Evolutionary conservation across 2,888 invertebrate genomes (phyloP).

Genomic region (Ctena decussata): DNA sequence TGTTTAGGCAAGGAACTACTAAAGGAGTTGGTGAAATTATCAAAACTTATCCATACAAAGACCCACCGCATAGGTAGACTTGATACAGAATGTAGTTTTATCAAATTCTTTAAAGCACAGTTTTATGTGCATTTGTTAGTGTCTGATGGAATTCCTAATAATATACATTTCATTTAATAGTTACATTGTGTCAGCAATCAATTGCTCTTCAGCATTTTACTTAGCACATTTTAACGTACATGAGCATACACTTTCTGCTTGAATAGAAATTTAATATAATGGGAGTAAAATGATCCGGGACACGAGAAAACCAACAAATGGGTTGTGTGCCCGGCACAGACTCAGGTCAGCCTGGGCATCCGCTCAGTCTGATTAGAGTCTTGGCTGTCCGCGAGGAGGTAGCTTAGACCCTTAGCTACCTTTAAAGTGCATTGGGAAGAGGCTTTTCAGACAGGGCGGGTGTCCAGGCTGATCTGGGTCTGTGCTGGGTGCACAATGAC

Average conservation of each 20-base stretch:
- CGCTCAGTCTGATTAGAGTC: background rate
- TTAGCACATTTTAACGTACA: too few species aligned
- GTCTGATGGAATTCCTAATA: too few species aligned
- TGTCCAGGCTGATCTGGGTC: background rate
- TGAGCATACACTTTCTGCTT: too few species aligned
- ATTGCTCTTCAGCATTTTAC: too few species aligned
- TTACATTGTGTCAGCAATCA: too few species aligned
- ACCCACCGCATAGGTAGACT: slow-evolving; percentile 26
- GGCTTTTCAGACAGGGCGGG: background rate
- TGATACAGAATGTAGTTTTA: background rate
- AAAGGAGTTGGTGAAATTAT: slow-evolving; percentile 94
- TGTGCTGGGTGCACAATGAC: background rate
- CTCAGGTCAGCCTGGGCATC: background rate
- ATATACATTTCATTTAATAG: too few species aligned
- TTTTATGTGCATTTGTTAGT: too few species aligned
- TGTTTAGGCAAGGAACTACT: slow-evolving; percentile 94
- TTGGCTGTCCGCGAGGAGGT: background rate
- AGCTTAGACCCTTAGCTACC: background rate
- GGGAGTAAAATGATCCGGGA: background rate
- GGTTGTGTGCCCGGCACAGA: background rate
- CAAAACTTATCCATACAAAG: slow-evolving; percentile 75
- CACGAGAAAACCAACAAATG: background rate
- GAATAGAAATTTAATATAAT: too few species aligned
- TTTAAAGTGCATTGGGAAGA: background rate
- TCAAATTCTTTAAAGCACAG: too few species aligned